Base-by-base conservation (phyloP, 1,140 invertebrate species). In the Panonychus citri region DNA sequence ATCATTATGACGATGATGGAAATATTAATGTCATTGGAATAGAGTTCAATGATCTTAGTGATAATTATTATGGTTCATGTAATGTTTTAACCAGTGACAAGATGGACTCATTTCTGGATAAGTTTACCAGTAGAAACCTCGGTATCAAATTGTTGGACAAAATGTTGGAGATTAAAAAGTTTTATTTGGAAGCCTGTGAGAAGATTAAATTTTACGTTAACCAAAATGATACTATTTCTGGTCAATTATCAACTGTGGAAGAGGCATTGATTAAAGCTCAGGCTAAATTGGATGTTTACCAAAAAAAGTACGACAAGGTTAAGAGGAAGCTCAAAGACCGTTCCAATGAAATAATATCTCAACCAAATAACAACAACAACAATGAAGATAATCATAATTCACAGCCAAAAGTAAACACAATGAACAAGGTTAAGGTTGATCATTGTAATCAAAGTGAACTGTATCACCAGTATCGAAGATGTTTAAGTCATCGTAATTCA, bases 401-500 rank as follows among this genome's bases (percentile, higher is more conserved):
- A 5, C 12, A 34, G 5, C 30, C 30, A 34, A 34, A 5, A 5
- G 30, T 34, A 34, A 34, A 34, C 12, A 5, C 30, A 34, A 34
- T 34, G 5, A 12, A 34, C 30, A 34, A 34, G 30, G 30, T 34
- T 5, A 34, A 34, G 30, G 30, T 34, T 34, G 30, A 34, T 34
- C 30, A 34, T 7, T 34, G 30, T 34, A 34, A 12, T 34, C 42
- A 46, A 7, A 17, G 21, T 46, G 42, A 46, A 24, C 42, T 46
- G 7, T 46, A 46, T 17, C 24, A 19, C 17, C 17, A 46, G 17
- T 40, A 57, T 3, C 24, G 28, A 21, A 40, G 58, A 50, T 46
- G 58, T 12, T 34, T 59, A 21, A 55, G 27, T 40, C 58, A 59
- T 3, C 58, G 57, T 24, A 40, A 46, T 46, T 54, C 59, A 55